phyloP scores from a whole-genome alignment of 2,113 vertebrate species.

The Sebastes fasciatus region DNA sequence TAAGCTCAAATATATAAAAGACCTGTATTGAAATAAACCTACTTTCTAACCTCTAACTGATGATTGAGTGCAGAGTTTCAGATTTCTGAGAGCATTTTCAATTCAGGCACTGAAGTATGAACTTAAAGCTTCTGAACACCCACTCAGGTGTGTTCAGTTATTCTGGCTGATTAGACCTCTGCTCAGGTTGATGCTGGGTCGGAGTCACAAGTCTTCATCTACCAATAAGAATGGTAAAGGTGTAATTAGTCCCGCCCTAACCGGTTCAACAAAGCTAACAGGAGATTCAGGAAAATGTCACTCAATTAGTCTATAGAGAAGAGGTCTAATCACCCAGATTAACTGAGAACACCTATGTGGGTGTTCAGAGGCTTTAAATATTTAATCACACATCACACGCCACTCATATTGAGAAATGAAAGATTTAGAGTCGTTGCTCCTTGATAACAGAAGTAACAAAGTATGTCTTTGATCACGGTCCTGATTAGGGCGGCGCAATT shows the following conservation, averaged over 20 bases:
- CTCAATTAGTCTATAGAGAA: too few species aligned
- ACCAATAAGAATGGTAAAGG: too few species aligned
- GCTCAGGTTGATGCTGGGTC: too few species aligned
- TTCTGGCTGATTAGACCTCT: too few species aligned
- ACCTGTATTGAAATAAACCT: neutral
- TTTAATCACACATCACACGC: conserved; percentile 29
- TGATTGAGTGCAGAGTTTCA: neutral
- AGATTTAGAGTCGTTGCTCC: neutral
- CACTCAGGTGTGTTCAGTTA: too few species aligned
- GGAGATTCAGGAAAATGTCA: too few species aligned
- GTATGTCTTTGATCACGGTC: neutral
- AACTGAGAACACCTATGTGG: too few species aligned
- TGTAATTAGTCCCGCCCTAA: too few species aligned
- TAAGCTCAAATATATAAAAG: neutral
- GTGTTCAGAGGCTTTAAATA: conserved; percentile 6
- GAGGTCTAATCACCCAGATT: too few species aligned
- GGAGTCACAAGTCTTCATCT: too few species aligned
- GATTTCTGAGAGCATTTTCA: conserved; percentile 12
- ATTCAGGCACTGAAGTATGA: conserved; percentile 7
- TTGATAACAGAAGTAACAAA: neutral
- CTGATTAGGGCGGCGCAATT: too few species aligned
- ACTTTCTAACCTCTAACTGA: neutral
- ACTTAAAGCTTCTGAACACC: neutral
- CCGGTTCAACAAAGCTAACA: too few species aligned
- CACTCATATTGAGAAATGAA: conserved; percentile 9